These are phyloP conservation scores for Gambusia affinis DNA, from an alignment of 2,113 vertebrate species.

Conservation along the genomic window DNA sequence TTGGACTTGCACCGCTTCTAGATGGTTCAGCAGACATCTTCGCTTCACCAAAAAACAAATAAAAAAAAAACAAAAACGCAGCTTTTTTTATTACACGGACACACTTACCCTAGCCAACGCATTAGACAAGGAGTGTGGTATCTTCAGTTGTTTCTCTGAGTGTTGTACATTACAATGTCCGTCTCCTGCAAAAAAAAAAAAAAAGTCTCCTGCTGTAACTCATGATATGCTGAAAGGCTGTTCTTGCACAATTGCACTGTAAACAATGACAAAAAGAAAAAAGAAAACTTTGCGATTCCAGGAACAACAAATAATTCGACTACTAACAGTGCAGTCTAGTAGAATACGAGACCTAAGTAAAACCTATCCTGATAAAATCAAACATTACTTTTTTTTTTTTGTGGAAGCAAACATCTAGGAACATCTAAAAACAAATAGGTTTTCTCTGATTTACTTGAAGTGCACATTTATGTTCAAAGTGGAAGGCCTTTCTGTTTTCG, in stretches of 20 bases:
- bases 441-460: too few relatives aligned
- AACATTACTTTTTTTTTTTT: background rate
- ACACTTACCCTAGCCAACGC: slow-evolving; percentile 73
- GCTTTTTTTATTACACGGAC: slow-evolving; percentile 44
- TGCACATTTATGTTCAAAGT: too few relatives aligned
- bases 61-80: too few relatives aligned
- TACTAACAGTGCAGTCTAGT: background rate
- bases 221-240: slow-evolving; percentile 90
- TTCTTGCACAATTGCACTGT: slow-evolving; percentile 65
- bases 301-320: background rate
- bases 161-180: slow-evolving; percentile 88
- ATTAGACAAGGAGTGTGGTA: slow-evolving; percentile 88
- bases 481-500: too few relatives aligned
- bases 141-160: slow-evolving; percentile 98
- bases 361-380: background rate
- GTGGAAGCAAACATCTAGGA: too few relatives aligned
- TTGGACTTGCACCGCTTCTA: slow-evolving; percentile 18
- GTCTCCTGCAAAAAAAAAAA: slow-evolving; percentile 74
- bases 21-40: slow-evolving; percentile 24
- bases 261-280: background rate
- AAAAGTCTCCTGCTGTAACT: slow-evolving; percentile 88
- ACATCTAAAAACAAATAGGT: too few relatives aligned
- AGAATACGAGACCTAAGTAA: too few relatives aligned
- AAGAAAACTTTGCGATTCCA: background rate
- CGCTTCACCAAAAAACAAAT: slow-evolving; percentile 27